Conservation (phyloP, 2,113 vertebrate species). For the Phasianus colchicus region DNA sequence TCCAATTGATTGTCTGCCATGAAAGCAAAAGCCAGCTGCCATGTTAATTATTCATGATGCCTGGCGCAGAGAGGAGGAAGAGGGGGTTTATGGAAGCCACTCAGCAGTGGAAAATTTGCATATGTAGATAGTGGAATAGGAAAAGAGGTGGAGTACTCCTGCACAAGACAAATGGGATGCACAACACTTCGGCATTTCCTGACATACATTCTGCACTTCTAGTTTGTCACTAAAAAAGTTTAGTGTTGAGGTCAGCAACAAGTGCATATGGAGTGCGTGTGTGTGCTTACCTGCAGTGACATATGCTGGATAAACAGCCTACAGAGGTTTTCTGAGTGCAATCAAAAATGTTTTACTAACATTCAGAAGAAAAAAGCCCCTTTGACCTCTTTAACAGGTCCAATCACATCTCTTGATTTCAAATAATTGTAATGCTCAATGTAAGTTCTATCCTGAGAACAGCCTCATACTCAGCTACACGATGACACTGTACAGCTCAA, state of each 20-base stretch:
- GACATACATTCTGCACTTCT: neutral
- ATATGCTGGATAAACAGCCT: accelerated
- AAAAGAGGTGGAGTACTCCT: constrained; percentile 39
- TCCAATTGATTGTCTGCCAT: constrained; percentile 73
- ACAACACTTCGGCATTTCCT: neutral
- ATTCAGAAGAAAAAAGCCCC: too few species aligned
- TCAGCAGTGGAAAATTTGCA: constrained; percentile 63
- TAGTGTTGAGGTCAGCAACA: constrained; percentile 25
- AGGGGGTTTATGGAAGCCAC: constrained; percentile 56
- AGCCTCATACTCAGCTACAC: too few species aligned
- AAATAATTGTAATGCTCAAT: too few species aligned
- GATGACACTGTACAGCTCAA: too few species aligned
- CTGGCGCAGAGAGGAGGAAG: constrained; percentile 63
- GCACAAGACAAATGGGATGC: constrained; percentile 19
- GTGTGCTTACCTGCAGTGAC: neutral
- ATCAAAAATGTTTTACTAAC: neutral
- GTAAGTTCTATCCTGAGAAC: too few species aligned
- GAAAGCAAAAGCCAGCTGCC: constrained; percentile 78
- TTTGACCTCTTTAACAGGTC: too few species aligned
- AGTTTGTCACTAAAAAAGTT: neutral
- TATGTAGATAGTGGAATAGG: constrained; percentile 54
- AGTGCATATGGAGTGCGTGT: neutral
- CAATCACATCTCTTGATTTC: too few species aligned
- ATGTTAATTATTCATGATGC: constrained; percentile 76
- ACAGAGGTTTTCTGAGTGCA: neutral